Conservation (phyloP, 2,113 vertebrate species). For the Pteropus alecto region DNA sequence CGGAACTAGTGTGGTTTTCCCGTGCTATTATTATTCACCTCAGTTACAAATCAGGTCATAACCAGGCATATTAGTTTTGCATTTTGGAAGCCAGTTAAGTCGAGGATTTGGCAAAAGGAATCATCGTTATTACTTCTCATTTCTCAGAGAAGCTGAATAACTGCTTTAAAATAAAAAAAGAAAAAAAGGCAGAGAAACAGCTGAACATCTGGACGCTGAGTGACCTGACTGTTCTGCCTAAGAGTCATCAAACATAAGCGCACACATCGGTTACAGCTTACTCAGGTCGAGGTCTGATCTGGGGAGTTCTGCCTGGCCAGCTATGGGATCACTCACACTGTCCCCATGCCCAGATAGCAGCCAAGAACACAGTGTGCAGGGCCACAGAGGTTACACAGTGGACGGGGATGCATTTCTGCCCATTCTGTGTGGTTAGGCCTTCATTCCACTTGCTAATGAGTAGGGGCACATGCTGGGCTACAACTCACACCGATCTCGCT, state of each 20-base stretch:
- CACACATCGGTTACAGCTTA: background rate
- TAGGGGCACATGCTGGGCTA: background rate
- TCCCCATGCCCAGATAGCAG: background rate
- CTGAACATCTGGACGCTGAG: background rate
- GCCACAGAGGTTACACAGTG: background rate
- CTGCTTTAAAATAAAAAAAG: background rate
- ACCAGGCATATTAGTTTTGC: background rate
- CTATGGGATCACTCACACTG: fast-evolving
- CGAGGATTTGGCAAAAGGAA: conserved; percentile 17
- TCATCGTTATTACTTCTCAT: background rate
- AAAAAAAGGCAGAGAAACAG: background rate
- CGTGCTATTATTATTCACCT: background rate
- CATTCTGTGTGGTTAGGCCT: background rate
- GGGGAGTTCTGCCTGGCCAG: background rate
- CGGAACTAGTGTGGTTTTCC: background rate
- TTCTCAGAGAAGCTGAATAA: background rate
- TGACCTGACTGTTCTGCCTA: background rate
- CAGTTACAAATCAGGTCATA: background rate
- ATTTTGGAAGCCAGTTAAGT: conserved; percentile 20
- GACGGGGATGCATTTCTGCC: background rate
- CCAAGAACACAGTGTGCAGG: background rate
- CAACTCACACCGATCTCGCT: background rate
- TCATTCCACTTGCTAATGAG: conserved; percentile 26
- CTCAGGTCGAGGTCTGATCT: background rate
- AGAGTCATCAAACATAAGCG: background rate